A percentile compares a stretch with the other conserved stretches of the same genome.
Conservation (phyloP, 2,113 vertebrate genomes). For the Pseudopipra pipra region DNA sequence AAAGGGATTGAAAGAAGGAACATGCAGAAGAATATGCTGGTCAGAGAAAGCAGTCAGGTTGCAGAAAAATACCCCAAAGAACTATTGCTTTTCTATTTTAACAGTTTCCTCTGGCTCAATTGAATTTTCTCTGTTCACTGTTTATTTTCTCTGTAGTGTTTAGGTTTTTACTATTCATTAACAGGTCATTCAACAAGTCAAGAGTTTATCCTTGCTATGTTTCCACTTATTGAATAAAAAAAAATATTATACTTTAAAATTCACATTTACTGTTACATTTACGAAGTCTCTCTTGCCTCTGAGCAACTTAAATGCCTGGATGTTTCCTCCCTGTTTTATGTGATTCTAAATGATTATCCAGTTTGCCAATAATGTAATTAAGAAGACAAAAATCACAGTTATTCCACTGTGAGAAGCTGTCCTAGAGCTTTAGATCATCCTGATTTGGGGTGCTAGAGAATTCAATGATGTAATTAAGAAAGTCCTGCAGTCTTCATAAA, state of each 20-base stretch:
- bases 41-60: neutral
- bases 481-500: neutral
- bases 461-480: neutral
- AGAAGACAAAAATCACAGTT: neutral
- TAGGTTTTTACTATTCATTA: neutral
- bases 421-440: neutral
- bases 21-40: neutral
- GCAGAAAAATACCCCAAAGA: neutral
- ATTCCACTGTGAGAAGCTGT: neutral
- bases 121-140: neutral
- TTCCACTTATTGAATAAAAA: neutral
- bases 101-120: neutral
- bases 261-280: neutral
- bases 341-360: neutral
- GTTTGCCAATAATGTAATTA: neutral
- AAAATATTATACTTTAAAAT: neutral
- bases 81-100: neutral
- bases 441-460: neutral
- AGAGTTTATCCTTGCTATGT: neutral
- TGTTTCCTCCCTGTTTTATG: neutral
- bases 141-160: neutral
- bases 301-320: neutral
- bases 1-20: neutral
- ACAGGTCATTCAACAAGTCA: neutral
- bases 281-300: neutral